A percentile compares a stretch with the other conserved stretches of the same genome.
These are phyloP conservation scores for Blera fallax DNA, from an alignment of 2,888 invertebrate species.

Conservation along the genomic window DNA sequence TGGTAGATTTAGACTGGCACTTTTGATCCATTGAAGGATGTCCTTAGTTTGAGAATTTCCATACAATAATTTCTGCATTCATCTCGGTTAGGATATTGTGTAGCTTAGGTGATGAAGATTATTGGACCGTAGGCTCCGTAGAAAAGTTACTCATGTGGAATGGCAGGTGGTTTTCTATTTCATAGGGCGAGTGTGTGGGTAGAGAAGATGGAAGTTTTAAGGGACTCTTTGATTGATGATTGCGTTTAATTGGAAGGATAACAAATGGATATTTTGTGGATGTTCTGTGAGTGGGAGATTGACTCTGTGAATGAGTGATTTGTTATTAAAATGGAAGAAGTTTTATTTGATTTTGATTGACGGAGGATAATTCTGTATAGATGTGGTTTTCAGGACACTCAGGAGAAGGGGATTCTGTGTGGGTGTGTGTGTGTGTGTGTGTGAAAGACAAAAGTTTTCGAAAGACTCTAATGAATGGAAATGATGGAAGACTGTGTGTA, in stretches of 20 bases:
- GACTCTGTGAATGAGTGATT: conserved; percentile 45
- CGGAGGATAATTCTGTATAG: conserved; percentile 36
- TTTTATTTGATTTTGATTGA: conserved; percentile 65
- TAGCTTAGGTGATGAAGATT: conserved; percentile 32
- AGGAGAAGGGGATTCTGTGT: not conserved
- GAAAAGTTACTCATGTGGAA: conserved; percentile 6
- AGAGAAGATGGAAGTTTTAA: conserved; percentile 12
- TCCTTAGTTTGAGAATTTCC: conserved; percentile 9
- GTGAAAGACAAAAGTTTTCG: not conserved
- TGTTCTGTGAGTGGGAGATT: not conserved
- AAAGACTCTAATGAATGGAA: not conserved
- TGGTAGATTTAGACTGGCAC: conserved; percentile 31
- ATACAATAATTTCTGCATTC: conserved; percentile 29
- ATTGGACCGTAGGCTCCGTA: conserved; percentile 12
- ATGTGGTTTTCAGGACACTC: conserved; percentile 36
- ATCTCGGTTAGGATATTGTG: not conserved
- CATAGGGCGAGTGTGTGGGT: not conserved
- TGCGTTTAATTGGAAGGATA: conserved; percentile 68
- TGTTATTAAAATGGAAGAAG: conserved; percentile 53
- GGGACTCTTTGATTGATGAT: conserved; percentile 68
- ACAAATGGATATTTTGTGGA: conserved; percentile 64
- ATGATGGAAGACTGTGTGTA: not conserved
- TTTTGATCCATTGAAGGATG: conserved; percentile 60
- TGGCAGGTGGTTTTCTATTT: conserved; percentile 21
- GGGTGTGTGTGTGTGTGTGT: not conserved